Conservation (phyloP, 2,797 vertebrate species). For the Borostomias antarcticus region DNA sequence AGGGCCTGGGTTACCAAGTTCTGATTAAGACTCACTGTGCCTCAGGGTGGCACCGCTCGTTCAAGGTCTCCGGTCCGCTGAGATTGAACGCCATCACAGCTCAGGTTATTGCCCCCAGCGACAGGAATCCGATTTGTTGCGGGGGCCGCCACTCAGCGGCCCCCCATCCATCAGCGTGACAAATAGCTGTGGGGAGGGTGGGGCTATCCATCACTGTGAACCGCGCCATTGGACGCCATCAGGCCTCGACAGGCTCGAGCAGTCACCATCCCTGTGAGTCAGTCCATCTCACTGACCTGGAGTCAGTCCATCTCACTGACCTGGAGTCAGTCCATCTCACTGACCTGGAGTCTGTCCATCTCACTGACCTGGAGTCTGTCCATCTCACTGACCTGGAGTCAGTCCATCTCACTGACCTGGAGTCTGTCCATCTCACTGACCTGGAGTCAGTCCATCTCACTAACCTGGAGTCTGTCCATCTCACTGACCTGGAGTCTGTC, state of each 20-base stretch:
- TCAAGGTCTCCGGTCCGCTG: conserved; percentile 36
- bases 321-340: not conserved
- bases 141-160: conserved; percentile 31
- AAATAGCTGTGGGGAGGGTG: conserved; percentile 50
- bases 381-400: no score
- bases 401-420: no score
- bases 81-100: conserved; percentile 14
- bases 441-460: no score
- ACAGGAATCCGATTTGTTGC: conserved; percentile 47
- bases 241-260: conserved; percentile 20
- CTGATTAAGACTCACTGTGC: conserved; percentile 31
- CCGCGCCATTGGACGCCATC: conserved; percentile 30
- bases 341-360: no score
- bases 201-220: conserved; percentile 50
- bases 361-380: no score
- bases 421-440: no score
- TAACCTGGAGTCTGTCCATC: no score
- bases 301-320: conserved; percentile 14
- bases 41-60: conserved; percentile 34
- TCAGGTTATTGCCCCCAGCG: conserved; percentile 54
- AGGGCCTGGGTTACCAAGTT: conserved; percentile 20
- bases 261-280: conserved; percentile 48
- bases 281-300: conserved; percentile 25
- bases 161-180: conserved; percentile 61
- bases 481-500: no score